Conservation (phyloP, 2,113 vertebrate genomes). For the Podarcis cretensis region DNA sequence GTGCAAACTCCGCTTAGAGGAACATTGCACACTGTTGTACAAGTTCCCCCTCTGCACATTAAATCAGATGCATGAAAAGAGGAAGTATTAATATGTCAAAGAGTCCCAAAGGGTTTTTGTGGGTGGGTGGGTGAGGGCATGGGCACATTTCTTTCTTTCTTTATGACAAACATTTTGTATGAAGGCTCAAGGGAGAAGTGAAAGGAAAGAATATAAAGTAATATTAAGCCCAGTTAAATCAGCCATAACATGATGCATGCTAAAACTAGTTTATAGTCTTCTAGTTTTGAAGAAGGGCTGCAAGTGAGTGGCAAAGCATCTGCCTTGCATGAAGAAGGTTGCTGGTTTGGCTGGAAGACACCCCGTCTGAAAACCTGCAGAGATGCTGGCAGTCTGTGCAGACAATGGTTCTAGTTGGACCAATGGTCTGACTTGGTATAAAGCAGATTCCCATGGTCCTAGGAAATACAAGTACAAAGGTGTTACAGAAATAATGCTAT, state of each 20-base stretch:
- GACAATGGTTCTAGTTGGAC: no score
- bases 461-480: slow-evolving; percentile 19
- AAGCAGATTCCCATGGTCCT: background rate
- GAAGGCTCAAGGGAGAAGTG: background rate
- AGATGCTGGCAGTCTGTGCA: no score
- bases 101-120: background rate
- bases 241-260: background rate
- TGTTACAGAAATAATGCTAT: background rate
- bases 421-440: no score
- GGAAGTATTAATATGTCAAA: background rate
- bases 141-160: background rate
- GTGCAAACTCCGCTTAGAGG: background rate
- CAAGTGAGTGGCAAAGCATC: no score
- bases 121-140: background rate
- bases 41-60: background rate
- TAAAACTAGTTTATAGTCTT: background rate
- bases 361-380: no score
- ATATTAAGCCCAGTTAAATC: background rate
- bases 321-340: no score
- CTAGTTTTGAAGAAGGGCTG: background rate
- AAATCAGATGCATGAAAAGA: background rate
- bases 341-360: no score
- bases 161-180: background rate
- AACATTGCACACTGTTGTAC: background rate
- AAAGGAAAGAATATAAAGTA: background rate